Conservation (phyloP, 2,797 vertebrate species). For the Platyrinchus mystaceus region DNA sequence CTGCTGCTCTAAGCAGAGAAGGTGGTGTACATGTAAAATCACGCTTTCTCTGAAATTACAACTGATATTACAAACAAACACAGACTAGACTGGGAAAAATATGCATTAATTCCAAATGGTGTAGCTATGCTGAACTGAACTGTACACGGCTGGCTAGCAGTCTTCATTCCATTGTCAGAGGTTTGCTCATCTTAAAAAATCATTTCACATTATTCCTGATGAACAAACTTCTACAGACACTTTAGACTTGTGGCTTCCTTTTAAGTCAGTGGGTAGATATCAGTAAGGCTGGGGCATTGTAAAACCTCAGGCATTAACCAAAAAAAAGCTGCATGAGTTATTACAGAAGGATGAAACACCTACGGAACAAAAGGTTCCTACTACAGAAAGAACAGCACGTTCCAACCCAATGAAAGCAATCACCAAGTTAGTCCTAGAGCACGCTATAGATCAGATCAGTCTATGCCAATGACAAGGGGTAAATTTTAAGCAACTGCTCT, state of each 20-base stretch:
- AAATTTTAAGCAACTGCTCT: neutral
- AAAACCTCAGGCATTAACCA: neutral
- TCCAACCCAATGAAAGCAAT: conserved; percentile 4
- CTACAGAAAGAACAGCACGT: neutral
- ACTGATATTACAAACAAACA: neutral
- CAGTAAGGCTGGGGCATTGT: neutral
- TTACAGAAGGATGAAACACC: neutral
- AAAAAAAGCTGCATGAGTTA: neutral
- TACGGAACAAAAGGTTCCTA: neutral
- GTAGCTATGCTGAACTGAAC: neutral
- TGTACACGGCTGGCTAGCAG: neutral
- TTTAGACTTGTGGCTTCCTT: neutral
- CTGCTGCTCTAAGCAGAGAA: neutral
- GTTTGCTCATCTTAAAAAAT: neutral
- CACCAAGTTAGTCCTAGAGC: neutral
- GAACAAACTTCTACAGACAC: neutral
- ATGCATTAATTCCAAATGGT: neutral
- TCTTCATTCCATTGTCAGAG: neutral
- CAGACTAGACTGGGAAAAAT: neutral
- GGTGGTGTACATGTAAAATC: neutral
- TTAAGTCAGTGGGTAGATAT: neutral
- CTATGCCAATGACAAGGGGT: neutral
- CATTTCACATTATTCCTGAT: neutral
- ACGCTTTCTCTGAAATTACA: neutral
- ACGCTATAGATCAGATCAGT: neutral